Evolutionary conservation across 2,888 invertebrate genomes (phyloP).

Genomic region (Eupeodes luniger): DNA sequence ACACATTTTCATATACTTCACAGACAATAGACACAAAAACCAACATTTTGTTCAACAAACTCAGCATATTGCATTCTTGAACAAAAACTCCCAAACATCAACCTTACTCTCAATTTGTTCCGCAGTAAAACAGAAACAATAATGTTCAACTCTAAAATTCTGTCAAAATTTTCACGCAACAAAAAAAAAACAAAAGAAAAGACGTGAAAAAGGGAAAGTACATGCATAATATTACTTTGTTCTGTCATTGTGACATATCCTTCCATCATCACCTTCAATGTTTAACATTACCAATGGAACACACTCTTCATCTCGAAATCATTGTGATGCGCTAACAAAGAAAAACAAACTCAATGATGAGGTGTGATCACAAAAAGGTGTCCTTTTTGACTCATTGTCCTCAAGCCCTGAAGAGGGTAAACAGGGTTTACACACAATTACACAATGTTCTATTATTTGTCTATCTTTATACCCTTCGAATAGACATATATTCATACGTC

Average conservation of each 20-base stretch:
- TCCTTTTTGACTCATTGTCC: conserved; percentile 58
- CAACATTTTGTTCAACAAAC: conserved; percentile 56
- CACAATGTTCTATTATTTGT: conserved; percentile 71
- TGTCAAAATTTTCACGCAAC: conserved; percentile 5
- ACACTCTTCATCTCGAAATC: conserved; percentile 27
- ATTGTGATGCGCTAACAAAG: conserved; percentile 21
- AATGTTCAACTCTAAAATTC: conserved; percentile 20
- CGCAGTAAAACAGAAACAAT: conserved; percentile 32
- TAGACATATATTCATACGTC: too few species aligned
- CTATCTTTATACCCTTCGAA: conserved; percentile 40
- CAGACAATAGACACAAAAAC: conserved; percentile 49
- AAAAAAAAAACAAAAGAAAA: conserved; percentile 7
- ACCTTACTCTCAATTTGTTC: conserved; percentile 62
- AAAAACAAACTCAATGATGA: conserved; percentile 46
- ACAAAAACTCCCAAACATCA: conserved; percentile 36
- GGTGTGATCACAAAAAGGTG: conserved; percentile 61
- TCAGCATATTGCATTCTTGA: conserved; percentile 27
- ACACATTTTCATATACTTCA: conserved; percentile 46
- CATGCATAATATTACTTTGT: conserved; percentile 32
- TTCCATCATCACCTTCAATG: conserved; percentile 42
- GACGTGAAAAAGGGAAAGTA: conserved; percentile 65
- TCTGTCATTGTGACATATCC: conserved; percentile 52
- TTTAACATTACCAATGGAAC: conserved; percentile 4
- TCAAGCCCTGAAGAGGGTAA: conserved; percentile 63
- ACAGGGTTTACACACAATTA: conserved; percentile 78